These are phyloP conservation scores for Coryphaenoides rupestris DNA, from an alignment of 2,113 vertebrate genomes.

Conservation along the genomic window DNA sequence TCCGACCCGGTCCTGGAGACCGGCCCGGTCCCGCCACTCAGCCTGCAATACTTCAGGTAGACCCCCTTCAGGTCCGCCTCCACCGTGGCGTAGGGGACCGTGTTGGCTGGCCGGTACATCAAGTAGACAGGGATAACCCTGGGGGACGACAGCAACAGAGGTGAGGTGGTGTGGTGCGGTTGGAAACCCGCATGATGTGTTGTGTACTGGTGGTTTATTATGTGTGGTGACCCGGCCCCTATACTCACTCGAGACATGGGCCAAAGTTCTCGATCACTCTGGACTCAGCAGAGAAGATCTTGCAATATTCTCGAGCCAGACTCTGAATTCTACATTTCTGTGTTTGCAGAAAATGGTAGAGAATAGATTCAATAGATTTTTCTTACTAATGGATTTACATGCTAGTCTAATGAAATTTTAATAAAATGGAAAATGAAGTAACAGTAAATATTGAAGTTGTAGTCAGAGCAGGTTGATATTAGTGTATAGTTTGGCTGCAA, in stretches of 20 bases:
- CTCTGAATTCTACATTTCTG: slow-evolving; percentile 96
- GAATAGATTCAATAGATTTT: slow-evolving; percentile 25
- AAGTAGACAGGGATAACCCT: slow-evolving; percentile 90
- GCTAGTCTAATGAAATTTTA: not conserved
- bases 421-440: slow-evolving; percentile 2
- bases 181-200: not conserved
- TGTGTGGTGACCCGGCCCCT: not conserved
- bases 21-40: slow-evolving; percentile 58
- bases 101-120: slow-evolving; percentile 92
- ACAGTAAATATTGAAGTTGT: not conserved
- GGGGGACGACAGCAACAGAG: slow-evolving; percentile 21
- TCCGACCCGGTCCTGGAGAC: slow-evolving; percentile 65
- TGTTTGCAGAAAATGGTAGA: slow-evolving; percentile 27
- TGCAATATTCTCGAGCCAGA: slow-evolving; percentile 93
- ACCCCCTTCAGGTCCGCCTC: slow-evolving; percentile 81
- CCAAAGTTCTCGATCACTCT: slow-evolving; percentile 83
- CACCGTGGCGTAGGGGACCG: slow-evolving; percentile 86
- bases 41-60: slow-evolving; percentile 76
- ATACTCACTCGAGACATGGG: slow-evolving; percentile 84
- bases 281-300: slow-evolving; percentile 91
- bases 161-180: not conserved
- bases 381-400: slow-evolving; percentile 4
- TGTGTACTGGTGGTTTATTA: not conserved
- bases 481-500: not conserved
- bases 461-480: not conserved